These are phyloP conservation scores for Nycteola revayana DNA, from an alignment of 2,888 invertebrate genomes.

Conservation along the genomic window DNA sequence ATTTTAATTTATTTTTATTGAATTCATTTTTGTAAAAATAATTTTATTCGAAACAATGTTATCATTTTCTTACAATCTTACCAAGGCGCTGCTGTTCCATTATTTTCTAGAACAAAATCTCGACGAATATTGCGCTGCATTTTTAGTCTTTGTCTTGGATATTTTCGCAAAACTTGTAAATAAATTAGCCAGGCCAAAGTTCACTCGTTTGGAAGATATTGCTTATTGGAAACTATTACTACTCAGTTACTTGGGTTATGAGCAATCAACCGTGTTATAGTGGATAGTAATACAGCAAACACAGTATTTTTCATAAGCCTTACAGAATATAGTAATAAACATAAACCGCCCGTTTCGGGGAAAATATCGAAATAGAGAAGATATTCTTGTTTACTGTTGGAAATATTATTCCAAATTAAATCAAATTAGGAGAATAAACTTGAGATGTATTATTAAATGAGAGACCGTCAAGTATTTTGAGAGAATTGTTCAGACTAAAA, in stretches of 20 bases:
- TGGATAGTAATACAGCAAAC: conserved; percentile 32
- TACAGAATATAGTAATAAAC: conserved; percentile 23
- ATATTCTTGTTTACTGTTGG: conserved; percentile 7
- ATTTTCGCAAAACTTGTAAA: conserved; percentile 40
- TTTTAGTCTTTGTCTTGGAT: conserved; percentile 16
- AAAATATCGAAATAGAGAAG: conserved; percentile 14
- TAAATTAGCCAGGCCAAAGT: conserved; percentile 46
- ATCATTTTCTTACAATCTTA: not conserved
- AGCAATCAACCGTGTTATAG: conserved; percentile 46
- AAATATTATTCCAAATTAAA: conserved; percentile 13
- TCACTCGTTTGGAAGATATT: conserved; percentile 54
- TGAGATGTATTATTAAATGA: conserved; percentile 7
- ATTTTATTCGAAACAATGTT: too few relatives aligned
- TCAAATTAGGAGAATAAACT: conserved; percentile 11
- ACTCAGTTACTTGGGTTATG: conserved; percentile 39
- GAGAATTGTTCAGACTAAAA: too few relatives aligned
- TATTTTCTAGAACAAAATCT: conserved; percentile 1
- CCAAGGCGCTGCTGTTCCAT: not conserved
- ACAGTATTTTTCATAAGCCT: conserved; percentile 29
- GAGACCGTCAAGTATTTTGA: conserved; percentile 3
- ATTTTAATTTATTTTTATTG: too few relatives aligned
- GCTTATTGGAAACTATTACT: conserved; percentile 63
- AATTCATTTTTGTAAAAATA: too few relatives aligned
- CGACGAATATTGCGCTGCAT: conserved; percentile 9
- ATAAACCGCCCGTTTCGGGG: conserved; percentile 19